These are phyloP conservation scores for Lytechinus pictus DNA, from an alignment of 35 echinoderm and acorn worm species.

Conservation along the genomic window DNA sequence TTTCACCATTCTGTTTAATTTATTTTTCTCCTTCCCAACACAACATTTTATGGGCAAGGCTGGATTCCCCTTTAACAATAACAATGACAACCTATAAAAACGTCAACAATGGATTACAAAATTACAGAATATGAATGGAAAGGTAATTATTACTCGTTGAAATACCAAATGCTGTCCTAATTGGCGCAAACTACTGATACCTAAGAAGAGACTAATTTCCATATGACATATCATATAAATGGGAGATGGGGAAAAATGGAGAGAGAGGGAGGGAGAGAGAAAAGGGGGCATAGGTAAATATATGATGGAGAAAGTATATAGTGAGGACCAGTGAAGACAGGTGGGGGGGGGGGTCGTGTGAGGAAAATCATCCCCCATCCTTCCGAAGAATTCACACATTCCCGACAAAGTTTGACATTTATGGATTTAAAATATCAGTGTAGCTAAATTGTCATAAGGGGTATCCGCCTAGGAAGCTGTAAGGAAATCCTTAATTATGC, in stretches of 20 bases:
- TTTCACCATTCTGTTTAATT: no score
- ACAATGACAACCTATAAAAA: no score
- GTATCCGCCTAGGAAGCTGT: background rate
- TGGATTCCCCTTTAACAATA: no score
- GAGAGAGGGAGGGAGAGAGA: background rate
- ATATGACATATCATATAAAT: background rate
- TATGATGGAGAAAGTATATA: background rate
- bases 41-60: no score
- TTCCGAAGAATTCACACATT: background rate
- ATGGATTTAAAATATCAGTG: background rate
- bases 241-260: background rate
- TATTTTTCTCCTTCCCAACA: no score
- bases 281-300: background rate
- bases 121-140: no score
- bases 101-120: no score
- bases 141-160: no score
- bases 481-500: slow-evolving; percentile 4
- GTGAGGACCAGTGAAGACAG: no score
- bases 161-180: no score
- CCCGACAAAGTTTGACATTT: background rate
- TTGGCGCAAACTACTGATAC: no score
- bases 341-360: background rate
- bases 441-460: background rate
- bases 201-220: no score
- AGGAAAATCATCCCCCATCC: background rate